phyloP scores from a whole-genome alignment of 1,140 invertebrate species.

The Eurosta solidaginis region DNA sequence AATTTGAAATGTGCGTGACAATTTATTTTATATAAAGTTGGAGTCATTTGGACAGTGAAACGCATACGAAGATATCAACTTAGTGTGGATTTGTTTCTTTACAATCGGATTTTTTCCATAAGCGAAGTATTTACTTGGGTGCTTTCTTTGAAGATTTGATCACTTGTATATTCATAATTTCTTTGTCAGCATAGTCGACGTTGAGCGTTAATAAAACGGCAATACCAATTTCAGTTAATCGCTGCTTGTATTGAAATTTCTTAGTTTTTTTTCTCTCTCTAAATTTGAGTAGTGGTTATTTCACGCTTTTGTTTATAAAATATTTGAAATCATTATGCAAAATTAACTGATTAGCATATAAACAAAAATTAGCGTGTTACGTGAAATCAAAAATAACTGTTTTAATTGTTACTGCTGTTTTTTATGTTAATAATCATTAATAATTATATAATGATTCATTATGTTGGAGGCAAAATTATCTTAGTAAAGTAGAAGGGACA shows the following conservation, averaged over 20 bases:
- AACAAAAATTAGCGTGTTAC: neutral
- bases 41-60: neutral
- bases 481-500: no score
- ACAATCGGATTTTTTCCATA: no score
- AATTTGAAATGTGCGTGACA: neutral
- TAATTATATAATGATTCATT: no score
- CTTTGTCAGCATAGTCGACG: no score
- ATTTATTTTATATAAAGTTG: neutral
- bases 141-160: no score
- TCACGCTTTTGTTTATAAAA: neutral
- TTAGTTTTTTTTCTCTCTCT: neutral
- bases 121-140: no score
- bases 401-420: neutral
- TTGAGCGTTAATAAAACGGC: no score
- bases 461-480: no score
- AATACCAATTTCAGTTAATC: no score
- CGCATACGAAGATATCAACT: neutral
- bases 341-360: conserved; percentile 11
- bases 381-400: conserved; percentile 4
- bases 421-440: no score
- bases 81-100: neutral
- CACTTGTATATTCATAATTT: no score
- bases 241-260: no score
- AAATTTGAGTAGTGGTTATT: neutral
- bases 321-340: neutral